Conservation (phyloP, 2,888 invertebrate species). For the Scrobipalpa costella region DNA sequence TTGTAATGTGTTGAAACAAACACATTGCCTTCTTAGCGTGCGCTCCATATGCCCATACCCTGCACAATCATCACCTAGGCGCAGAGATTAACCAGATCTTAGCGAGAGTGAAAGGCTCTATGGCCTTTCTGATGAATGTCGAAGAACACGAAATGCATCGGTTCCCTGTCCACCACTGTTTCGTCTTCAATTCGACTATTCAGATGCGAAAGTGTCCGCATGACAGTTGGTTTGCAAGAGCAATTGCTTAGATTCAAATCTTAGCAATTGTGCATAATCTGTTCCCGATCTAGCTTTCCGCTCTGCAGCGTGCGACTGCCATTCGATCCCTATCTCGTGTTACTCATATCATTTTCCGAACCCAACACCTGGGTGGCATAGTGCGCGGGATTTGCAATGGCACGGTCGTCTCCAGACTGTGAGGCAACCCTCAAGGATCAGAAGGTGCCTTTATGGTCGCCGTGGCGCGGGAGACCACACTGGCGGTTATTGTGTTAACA, state of each 20-base stretch:
- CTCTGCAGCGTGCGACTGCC: slow-evolving; percentile 64
- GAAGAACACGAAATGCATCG: too few species aligned
- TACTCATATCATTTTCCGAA: slow-evolving; percentile 69
- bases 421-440: slow-evolving; percentile 35
- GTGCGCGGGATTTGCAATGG: slow-evolving; percentile 59
- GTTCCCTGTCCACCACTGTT: too few species aligned
- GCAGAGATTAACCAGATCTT: neutral
- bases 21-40: neutral
- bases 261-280: slow-evolving; percentile 36
- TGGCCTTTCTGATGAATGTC: too few species aligned
- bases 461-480: slow-evolving; percentile 71
- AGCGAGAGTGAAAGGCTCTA: too few species aligned
- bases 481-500: slow-evolving; percentile 81
- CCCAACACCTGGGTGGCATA: slow-evolving; percentile 53
- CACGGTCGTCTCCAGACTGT: slow-evolving; percentile 54
- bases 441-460: slow-evolving; percentile 65
- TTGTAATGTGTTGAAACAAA: too few species aligned
- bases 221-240: too few species aligned
- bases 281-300: slow-evolving; percentile 52
- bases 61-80: neutral
- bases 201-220: too few species aligned
- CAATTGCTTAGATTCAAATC: neutral
- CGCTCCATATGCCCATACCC: neutral
- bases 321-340: slow-evolving; percentile 61
- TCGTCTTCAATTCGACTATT: too few species aligned